Conservation (phyloP, 1,140 invertebrate species). For the Teleogryllus occipitalis region DNA sequence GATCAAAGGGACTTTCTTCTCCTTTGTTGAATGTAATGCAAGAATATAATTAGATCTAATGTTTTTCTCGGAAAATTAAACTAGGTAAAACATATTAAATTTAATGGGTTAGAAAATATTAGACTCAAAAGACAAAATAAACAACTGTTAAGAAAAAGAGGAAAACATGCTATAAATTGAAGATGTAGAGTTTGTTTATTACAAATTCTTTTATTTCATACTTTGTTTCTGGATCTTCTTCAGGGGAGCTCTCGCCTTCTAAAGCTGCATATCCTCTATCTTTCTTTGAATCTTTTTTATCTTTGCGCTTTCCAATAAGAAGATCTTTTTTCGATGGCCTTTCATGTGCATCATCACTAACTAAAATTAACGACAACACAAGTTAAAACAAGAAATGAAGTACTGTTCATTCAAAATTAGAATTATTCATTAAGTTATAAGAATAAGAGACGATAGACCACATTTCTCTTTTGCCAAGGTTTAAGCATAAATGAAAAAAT, state of each 20-base stretch:
- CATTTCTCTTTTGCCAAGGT: no score
- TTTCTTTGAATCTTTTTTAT: conserved; percentile 79
- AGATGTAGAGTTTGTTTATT: not conserved
- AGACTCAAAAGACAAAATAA: not conserved
- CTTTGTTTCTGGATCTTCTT: conserved; percentile 81
- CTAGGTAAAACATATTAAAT: not conserved
- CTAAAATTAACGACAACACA: conserved; percentile 34
- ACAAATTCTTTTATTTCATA: conserved; percentile 50
- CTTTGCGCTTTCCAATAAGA: conserved; percentile 57
- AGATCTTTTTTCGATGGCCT: conserved; percentile 68
- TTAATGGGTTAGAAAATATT: not conserved
- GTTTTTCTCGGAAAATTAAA: no score
- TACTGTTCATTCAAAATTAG: no score
- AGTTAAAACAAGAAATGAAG: not conserved
- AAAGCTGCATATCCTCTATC: conserved; percentile 80
- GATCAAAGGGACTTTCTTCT: no score
- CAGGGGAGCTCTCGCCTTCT: conserved; percentile 85
- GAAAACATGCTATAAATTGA: not conserved
- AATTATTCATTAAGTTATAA: no score
- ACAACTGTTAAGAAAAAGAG: not conserved
- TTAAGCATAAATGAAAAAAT: no score
- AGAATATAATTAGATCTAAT: no score
- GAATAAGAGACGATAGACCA: no score
- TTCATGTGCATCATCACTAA: conserved; percentile 66
- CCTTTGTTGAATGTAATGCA: no score